These are phyloP conservation scores for Panagrolaimus sp. DNA, from an alignment of 1,140 invertebrate species.

Conservation along the genomic window DNA sequence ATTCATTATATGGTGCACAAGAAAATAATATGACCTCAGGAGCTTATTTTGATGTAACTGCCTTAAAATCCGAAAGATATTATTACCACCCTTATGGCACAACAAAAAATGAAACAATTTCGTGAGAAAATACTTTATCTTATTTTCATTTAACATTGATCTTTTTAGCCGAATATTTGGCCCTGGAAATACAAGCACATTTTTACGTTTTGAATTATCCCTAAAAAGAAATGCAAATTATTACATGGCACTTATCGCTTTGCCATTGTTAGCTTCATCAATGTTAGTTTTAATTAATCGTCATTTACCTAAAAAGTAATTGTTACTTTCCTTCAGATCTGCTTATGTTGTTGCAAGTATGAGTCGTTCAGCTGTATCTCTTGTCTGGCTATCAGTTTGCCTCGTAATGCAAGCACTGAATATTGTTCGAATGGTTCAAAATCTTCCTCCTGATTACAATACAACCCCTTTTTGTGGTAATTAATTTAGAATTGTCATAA, in stretches of 20 bases:
- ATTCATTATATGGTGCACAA: too few relatives aligned
- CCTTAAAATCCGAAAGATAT: background rate
- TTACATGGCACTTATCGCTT: slow-evolving; percentile 4
- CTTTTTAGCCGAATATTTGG: background rate
- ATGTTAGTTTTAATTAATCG: background rate
- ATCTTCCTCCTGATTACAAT: background rate
- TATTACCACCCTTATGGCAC: background rate
- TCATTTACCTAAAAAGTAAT: background rate
- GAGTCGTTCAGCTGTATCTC: background rate
- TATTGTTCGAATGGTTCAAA: background rate
- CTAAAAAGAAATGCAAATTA: background rate
- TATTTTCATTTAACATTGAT: background rate
- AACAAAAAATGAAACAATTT: background rate
- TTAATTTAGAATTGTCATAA: background rate
- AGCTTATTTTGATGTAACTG: background rate
- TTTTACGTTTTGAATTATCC: background rate
- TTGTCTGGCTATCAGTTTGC: background rate
- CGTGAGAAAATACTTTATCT: background rate
- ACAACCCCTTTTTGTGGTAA: background rate
- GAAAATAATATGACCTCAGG: background rate
- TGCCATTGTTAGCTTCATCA: background rate
- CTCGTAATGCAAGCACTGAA: slow-evolving; percentile 2
- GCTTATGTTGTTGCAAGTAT: background rate
- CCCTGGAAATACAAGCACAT: background rate
- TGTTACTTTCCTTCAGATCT: background rate